Conservation (phyloP, 2,888 invertebrate species). For the Xanthorhoe spadicearia region DNA sequence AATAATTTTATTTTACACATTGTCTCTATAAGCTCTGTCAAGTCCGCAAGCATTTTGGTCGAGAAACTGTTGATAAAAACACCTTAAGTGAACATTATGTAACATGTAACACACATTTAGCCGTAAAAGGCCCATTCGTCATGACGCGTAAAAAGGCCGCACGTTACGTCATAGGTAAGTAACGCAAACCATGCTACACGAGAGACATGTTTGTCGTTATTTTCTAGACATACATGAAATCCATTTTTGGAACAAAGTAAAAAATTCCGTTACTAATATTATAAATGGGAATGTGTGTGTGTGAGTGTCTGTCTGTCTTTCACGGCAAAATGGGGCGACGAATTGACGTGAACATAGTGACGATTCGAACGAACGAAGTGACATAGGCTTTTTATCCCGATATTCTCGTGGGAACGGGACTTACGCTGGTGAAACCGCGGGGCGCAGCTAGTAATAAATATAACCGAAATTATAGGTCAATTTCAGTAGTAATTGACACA, state of each 20-base stretch:
- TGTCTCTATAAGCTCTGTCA: background rate
- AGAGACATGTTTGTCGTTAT: background rate
- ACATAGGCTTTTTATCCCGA: no score
- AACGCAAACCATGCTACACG: background rate
- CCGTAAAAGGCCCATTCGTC: conserved; percentile 36
- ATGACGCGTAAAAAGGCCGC: conserved; percentile 32
- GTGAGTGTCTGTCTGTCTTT: no score
- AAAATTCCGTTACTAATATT: no score
- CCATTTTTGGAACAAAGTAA: background rate
- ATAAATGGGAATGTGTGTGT: no score
- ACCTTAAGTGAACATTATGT: conserved; percentile 37
- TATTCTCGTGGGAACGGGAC: no score
- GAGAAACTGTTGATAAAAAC: conserved; percentile 38
- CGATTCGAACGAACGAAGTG: no score
- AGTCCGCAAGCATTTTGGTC: conserved; percentile 4
- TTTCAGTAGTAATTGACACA: no score
- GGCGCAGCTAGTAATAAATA: no score
- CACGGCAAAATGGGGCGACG: no score
- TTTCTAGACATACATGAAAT: background rate
- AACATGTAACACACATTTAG: conserved; percentile 30
- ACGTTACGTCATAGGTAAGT: conserved; percentile 28
- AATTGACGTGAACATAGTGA: no score
- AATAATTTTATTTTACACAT: background rate
- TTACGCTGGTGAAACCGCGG: no score
- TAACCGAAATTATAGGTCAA: no score